phyloP scores from a whole-genome alignment of 2,888 invertebrate genomes.

The Alcis repandata region DNA sequence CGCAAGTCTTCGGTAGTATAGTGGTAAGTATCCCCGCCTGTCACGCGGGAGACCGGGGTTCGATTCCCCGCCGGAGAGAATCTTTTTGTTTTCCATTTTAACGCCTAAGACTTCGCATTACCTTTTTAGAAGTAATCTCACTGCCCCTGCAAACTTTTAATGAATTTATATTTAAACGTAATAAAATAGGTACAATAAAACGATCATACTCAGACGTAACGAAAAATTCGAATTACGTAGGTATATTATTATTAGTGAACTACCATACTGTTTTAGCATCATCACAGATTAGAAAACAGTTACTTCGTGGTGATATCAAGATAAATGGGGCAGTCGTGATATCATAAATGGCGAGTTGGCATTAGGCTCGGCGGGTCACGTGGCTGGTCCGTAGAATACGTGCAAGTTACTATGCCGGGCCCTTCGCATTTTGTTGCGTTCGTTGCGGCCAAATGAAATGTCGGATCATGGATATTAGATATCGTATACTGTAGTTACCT shows the following conservation, averaged over 20 bases:
- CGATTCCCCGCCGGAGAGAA: constrained; percentile 86
- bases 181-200: too few species aligned
- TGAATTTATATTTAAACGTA: too few species aligned
- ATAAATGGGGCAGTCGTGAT: constrained; percentile 47
- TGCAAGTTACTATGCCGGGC: background rate
- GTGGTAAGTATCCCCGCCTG: constrained; percentile 87
- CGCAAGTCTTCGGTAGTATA: constrained; percentile 83
- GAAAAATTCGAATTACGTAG: too few species aligned
- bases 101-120: background rate
- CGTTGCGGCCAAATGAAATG: too few species aligned
- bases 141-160: too few species aligned
- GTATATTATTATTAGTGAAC: too few species aligned
- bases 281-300: constrained; percentile 7
- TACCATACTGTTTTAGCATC: background rate
- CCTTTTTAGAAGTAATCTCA: too few species aligned
- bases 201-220: too few species aligned
- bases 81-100: constrained; percentile 46
- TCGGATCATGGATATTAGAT: too few species aligned
- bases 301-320: constrained; percentile 1
- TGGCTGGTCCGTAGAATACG: background rate
- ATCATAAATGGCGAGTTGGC: constrained; percentile 41
- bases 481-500: too few species aligned
- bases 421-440: background rate
- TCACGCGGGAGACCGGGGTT: constrained; percentile 88
- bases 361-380: constrained; percentile 18